Percentiles rank a stretch among this genome's conserved stretches.
Conservation (phyloP, 2,888 invertebrate genomes). For the Blastobasis adustella region DNA sequence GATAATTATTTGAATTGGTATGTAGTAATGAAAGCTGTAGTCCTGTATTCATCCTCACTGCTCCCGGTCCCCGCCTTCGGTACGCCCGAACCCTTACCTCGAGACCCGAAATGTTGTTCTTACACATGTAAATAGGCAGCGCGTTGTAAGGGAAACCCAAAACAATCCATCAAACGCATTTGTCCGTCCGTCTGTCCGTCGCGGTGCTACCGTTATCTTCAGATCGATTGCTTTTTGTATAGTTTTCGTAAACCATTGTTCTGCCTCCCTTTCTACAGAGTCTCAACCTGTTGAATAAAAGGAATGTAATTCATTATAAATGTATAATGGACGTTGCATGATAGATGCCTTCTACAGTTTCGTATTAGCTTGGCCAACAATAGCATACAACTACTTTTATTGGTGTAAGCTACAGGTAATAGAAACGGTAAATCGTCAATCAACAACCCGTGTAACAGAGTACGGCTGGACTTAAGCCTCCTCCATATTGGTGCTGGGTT, state of each 20-base stretch:
- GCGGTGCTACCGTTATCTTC: slow-evolving; percentile 20
- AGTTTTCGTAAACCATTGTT: slow-evolving; percentile 1
- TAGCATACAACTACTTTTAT: too few relatives aligned
- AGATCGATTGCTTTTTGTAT: slow-evolving; percentile 12
- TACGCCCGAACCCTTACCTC: too few relatives aligned
- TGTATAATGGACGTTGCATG: neutral
- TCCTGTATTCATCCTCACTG: too few relatives aligned
- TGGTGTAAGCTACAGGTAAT: too few relatives aligned
- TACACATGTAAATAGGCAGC: slow-evolving; percentile 14
- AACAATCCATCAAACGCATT: slow-evolving; percentile 30
- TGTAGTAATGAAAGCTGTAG: too few relatives aligned
- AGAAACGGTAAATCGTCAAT: too few relatives aligned
- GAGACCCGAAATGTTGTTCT: neutral
- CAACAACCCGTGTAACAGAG: too few relatives aligned
- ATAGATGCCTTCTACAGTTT: neutral
- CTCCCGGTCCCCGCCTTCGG: too few relatives aligned
- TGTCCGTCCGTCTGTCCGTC: slow-evolving; percentile 23
- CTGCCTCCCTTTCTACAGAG: slow-evolving; percentile 1
- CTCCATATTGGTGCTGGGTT: too few relatives aligned
- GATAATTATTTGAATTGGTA: too few relatives aligned
- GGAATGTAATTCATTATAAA: neutral
- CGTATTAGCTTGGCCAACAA: too few relatives aligned
- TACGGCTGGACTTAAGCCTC: too few relatives aligned
- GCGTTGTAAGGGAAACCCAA: slow-evolving; percentile 20
- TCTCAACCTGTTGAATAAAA: neutral